Percentiles rank a stretch among this genome's conserved stretches.
Evolutionary conservation across 2,888 invertebrate genomes (phyloP).

Genomic region (Rhamphomyia laevipes): DNA sequence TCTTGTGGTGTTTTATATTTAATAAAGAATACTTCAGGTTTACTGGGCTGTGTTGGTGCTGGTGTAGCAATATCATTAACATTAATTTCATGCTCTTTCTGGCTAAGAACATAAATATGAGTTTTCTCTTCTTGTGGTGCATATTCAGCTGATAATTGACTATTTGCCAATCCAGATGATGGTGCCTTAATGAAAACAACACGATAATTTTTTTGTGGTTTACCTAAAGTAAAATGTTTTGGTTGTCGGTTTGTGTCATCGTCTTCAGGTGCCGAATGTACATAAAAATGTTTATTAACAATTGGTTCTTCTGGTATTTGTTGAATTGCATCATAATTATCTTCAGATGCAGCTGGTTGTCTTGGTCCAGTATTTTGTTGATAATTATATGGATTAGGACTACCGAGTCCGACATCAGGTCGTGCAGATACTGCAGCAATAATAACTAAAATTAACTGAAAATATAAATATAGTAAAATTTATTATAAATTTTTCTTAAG

Average conservation of each 20-base stretch:
- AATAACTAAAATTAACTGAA: constrained; percentile 22
- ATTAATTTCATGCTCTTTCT: constrained; percentile 29
- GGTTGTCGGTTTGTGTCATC: constrained; percentile 23
- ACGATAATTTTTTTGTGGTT: constrained; percentile 32
- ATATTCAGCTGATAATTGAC: constrained; percentile 28
- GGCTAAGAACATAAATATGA: constrained; percentile 33
- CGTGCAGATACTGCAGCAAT: constrained; percentile 21
- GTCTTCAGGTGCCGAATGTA: constrained; percentile 32
- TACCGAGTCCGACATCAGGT: constrained; percentile 29
- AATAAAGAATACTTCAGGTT: constrained; percentile 35
- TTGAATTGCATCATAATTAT: not conserved
- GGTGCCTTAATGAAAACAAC: constrained; percentile 35
- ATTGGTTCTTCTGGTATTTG: constrained; percentile 23
- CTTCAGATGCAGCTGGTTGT: constrained; percentile 17
- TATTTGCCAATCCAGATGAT: constrained; percentile 24
- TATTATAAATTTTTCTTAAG: not conserved
- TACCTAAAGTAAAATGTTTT: constrained; percentile 30
- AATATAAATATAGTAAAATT: not conserved
- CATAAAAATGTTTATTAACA: constrained; percentile 32
- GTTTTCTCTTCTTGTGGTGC: constrained; percentile 34
- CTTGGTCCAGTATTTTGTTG: constrained; percentile 17
- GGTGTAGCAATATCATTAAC: constrained; percentile 31
- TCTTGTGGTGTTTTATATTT: constrained; percentile 35
- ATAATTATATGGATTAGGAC: constrained; percentile 28
- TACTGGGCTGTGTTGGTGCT: constrained; percentile 31